A percentile compares a stretch with the other conserved stretches of the same genome.
phyloP scores from a whole-genome alignment of 1,140 invertebrate species.

The Vanessa atalanta region DNA sequence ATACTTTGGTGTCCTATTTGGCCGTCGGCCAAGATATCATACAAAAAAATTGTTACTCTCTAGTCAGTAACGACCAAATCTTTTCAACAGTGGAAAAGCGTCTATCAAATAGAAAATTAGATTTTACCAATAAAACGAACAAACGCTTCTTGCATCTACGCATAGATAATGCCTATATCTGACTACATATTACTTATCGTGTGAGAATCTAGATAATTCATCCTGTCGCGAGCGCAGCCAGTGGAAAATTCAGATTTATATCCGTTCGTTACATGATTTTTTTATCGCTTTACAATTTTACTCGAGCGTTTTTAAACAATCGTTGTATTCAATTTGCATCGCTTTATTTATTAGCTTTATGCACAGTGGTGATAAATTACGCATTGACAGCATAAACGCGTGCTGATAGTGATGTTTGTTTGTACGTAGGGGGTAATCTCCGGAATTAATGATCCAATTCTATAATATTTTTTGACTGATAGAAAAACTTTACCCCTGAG shows the following conservation, averaged over 20 bases:
- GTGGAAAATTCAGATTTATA: constrained; percentile 20
- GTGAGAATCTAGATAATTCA: constrained; percentile 1
- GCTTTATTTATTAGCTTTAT: too few relatives aligned
- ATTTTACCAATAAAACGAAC: constrained; percentile 2
- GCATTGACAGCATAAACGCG: too few relatives aligned
- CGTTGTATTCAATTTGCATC: too few relatives aligned
- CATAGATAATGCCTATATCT: constrained; percentile 10
- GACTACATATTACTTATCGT: constrained; percentile 3
- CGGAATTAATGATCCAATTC: too few relatives aligned
- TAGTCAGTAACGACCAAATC: not conserved
- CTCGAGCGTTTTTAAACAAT: not conserved
- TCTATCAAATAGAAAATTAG: not conserved
- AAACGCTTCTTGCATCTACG: not conserved
- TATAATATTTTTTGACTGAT: too few relatives aligned
- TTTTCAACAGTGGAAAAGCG: not conserved
- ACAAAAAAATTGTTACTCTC: too few relatives aligned
- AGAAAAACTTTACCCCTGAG: too few relatives aligned
- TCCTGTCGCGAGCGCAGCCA: constrained; percentile 12
- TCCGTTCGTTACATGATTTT: not conserved
- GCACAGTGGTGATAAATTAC: too few relatives aligned
- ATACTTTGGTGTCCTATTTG: too few relatives aligned
- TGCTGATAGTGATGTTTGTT: too few relatives aligned
- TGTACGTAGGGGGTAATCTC: too few relatives aligned
- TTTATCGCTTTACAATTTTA: not conserved
- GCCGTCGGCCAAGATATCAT: too few relatives aligned